phyloP scores from a whole-genome alignment of 2,888 invertebrate genomes.

The Hypselothyrea guttata region DNA sequence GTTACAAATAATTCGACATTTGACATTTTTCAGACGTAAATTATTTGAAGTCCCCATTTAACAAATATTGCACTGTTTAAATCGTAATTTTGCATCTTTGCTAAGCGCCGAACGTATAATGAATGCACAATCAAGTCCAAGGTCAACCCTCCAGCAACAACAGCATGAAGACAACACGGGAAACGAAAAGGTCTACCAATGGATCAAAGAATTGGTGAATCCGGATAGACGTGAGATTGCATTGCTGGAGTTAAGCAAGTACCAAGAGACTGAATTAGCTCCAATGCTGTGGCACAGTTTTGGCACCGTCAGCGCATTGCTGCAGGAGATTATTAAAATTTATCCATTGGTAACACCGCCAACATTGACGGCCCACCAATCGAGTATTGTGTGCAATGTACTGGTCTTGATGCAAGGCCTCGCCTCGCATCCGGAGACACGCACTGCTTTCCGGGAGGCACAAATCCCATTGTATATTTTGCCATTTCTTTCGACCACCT shows the following conservation, averaged over 20 bases:
- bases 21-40: no score
- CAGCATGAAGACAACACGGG: no score
- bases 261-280: constrained; percentile 93
- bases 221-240: constrained; percentile 98
- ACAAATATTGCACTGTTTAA: no score
- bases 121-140: no score
- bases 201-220: constrained; percentile 87
- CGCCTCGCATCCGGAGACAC: constrained; percentile 99
- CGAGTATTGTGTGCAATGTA: constrained; percentile 99
- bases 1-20: no score
- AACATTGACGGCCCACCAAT: constrained; percentile 98
- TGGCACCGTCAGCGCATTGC: constrained; percentile 93
- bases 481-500: constrained; percentile 99
- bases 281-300: constrained; percentile 99
- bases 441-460: constrained; percentile 97
- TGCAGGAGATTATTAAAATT: constrained; percentile 98
- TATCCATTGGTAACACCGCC: constrained; percentile 99
- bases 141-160: constrained; percentile 82
- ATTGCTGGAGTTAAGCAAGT: constrained; percentile 94
- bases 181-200: constrained; percentile 82
- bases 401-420: constrained; percentile 98
- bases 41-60: no score
- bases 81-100: no score
- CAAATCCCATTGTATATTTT: constrained; percentile 99
- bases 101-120: no score